Evolutionary conservation across 2,113 vertebrate species (phyloP).

Genomic region (Accipiter virgatus): DNA sequence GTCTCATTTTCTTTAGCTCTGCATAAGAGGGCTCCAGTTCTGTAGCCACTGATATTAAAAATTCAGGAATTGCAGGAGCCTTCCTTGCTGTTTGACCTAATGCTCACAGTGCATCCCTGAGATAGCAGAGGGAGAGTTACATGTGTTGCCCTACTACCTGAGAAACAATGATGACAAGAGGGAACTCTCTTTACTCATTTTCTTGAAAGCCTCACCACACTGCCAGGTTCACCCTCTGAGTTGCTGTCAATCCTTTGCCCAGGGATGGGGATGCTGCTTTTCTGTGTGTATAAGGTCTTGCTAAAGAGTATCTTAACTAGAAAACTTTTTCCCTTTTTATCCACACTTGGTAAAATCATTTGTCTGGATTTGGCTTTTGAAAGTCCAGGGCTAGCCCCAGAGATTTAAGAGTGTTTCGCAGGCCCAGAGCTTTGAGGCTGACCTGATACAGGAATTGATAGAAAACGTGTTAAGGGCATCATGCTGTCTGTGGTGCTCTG

Average conservation of each 20-base stretch:
- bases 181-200: neutral
- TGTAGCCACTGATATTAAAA: conserved; percentile 22
- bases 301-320: neutral
- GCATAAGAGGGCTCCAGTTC: neutral
- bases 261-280: neutral
- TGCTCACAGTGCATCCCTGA: neutral
- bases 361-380: neutral
- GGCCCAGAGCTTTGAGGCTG: neutral
- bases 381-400: neutral
- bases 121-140: neutral
- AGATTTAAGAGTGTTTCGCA: neutral
- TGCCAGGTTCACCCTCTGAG: neutral
- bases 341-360: neutral
- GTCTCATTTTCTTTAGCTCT: neutral
- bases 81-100: neutral
- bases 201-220: neutral
- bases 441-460: neutral
- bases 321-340: neutral
- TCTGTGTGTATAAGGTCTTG: neutral
- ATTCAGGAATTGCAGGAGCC: neutral
- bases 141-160: neutral
- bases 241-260: neutral
- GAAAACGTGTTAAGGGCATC: neutral
- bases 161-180: neutral
- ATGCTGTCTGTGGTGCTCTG: neutral